Evolutionary conservation across 2,888 invertebrate species (phyloP), one percentile per base, ranked within the genome.

Genomic region (Parelbella ahira): DNA sequence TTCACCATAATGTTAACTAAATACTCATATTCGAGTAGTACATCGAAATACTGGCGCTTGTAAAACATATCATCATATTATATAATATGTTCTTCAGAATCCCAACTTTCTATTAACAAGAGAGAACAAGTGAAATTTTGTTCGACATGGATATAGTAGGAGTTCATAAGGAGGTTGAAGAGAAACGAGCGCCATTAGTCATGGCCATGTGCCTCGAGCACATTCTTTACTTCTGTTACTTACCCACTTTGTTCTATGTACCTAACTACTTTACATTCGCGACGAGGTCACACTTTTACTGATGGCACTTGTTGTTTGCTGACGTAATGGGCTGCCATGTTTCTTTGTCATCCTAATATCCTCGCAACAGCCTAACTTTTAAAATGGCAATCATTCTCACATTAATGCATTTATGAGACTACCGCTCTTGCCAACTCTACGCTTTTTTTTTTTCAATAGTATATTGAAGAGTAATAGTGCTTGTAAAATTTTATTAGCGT

Each of bases 141-240:
- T 78, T 78, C 70, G 76, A 74, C 73, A 68, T 56, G 64, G 69
- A 80, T 78, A 71, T 75, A 81, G 66, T 73, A 65, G 6, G 67
- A 71, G 74, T 79, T 79, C 77, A 79, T 79, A 77, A 78, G 73
- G 67, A 73, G 62, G 63, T 56, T 51, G 51, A 54, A 68, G 78
- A 83, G 64, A 59, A 74, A 83, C 76, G 67, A 60, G 61, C 51
- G 51, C 53, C 69, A 81, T 83, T 76, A 80, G 64, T 83, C 81
- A 80, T 61, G 64, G 55, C 58, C 67, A 60, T 64, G 67, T 54
- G 60, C 62, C 64, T 60, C 50, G 61, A 67, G 68, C 61, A 67
- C 60, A 71, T 69, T 77, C 68, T 70, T 73, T 71, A 62, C 66
- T 63, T 65, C 54, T 53, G 51, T 53, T 50, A 52, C 51, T 53